A percentile compares a stretch with the other conserved stretches of the same genome.
These are phyloP conservation scores for Fringilla coelebs DNA, from an alignment of 2,797 vertebrate genomes.

Conservation along the genomic window DNA sequence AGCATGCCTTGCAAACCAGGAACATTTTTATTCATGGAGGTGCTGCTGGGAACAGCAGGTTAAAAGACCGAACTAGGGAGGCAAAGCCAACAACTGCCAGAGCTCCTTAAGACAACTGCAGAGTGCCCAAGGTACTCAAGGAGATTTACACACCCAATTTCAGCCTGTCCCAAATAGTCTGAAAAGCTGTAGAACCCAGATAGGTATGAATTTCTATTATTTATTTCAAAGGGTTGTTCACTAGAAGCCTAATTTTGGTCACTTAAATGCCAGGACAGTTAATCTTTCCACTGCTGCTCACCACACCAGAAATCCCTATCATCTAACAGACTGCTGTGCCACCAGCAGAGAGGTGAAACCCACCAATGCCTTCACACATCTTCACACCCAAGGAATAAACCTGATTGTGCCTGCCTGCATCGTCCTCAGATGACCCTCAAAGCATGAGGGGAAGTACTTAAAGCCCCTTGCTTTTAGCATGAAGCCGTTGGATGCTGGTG, in stretches of 20 bases:
- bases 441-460: rapidly evolving
- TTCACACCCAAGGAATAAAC: neutral
- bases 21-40: conserved; percentile 47
- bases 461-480: neutral
- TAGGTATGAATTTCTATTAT: conserved; percentile 71
- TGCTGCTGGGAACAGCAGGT: conserved; percentile 30
- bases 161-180: neutral
- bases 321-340: neutral
- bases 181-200: neutral
- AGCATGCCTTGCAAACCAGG: conserved; percentile 28
- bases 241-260: conserved; percentile 70
- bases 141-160: conserved; percentile 51
- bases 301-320: conserved; percentile 51
- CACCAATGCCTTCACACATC: neutral
- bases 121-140: neutral
- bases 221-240: conserved; percentile 69
- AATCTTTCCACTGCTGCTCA: conserved; percentile 65
- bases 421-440: neutral
- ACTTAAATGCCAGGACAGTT: conserved; percentile 71
- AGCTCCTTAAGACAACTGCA: neutral
- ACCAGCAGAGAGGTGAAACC: neutral
- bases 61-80: conserved; percentile 30
- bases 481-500: neutral
- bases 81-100: neutral
- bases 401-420: neutral